Evolutionary conservation across 2,113 vertebrate genomes (phyloP).

Genomic region (Vombatus ursinus): DNA sequence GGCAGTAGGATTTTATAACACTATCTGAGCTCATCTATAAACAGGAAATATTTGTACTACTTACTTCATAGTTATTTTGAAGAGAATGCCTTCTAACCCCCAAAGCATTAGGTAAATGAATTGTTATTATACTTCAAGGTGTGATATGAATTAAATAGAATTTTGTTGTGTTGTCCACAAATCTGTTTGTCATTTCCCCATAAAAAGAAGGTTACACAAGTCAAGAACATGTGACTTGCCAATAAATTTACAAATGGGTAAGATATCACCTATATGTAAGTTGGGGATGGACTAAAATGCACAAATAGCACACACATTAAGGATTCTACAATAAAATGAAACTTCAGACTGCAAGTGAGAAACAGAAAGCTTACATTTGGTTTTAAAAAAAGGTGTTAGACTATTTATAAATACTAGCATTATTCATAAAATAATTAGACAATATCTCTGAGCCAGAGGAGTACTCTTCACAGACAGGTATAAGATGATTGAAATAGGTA

Average conservation of each 20-base stretch:
- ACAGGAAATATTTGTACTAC: too few relatives aligned
- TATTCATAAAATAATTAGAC: conserved; percentile 15
- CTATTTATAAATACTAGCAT: not conserved
- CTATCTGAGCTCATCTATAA: too few relatives aligned
- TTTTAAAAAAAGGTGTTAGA: not conserved
- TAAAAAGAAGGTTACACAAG: not conserved
- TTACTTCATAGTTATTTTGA: too few relatives aligned
- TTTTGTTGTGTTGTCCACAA: not conserved
- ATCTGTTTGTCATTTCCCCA: not conserved
- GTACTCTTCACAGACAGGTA: not conserved
- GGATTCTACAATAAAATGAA: not conserved
- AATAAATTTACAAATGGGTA: not conserved
- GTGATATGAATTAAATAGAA: too few relatives aligned
- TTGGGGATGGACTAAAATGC: not conserved
- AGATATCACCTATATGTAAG: too few relatives aligned
- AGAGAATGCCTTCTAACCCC: too few relatives aligned
- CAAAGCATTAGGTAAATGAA: too few relatives aligned
- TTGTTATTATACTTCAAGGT: too few relatives aligned
- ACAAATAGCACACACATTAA: not conserved
- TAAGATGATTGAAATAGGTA: not conserved
- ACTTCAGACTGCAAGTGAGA: not conserved
- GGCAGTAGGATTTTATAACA: too few relatives aligned
- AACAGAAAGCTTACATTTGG: too few relatives aligned
- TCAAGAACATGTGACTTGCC: not conserved
- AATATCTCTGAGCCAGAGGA: not conserved